These are phyloP conservation scores for Labeo catla DNA, from an alignment of 2,113 vertebrate genomes.

Conservation along the genomic window DNA sequence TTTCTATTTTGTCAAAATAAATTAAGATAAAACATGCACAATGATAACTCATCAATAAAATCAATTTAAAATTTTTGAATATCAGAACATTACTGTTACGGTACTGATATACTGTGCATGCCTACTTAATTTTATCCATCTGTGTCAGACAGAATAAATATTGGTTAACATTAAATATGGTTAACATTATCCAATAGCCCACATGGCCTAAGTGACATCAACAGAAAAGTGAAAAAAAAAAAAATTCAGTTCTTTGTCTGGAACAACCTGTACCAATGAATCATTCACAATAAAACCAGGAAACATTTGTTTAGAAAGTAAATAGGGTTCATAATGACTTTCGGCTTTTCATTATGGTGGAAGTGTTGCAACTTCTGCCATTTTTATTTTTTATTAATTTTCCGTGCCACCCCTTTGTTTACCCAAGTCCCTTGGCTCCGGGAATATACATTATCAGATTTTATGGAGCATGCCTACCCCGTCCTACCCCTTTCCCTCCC, in stretches of 20 bases:
- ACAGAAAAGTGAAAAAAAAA: not conserved
- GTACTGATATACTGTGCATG: not conserved
- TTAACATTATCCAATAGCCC: not conserved
- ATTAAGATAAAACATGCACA: not conserved
- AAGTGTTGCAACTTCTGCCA: not conserved
- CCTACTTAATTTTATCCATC: not conserved
- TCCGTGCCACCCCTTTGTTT: slow-evolving; percentile 38
- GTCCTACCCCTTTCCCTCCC: not conserved
- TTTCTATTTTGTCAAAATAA: not conserved
- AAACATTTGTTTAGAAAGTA: not conserved
- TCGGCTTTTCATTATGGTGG: not conserved
- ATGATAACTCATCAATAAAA: not conserved
- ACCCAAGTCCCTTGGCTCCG: slow-evolving; percentile 31
- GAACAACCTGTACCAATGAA: not conserved
- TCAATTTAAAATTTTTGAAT: no score
- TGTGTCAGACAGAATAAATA: not conserved
- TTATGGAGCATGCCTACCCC: slow-evolving; percentile 41
- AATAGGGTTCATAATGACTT: not conserved
- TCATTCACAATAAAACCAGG: slow-evolving; percentile 8
- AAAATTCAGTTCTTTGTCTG: not conserved
- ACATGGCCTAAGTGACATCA: not conserved
- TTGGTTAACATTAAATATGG: not conserved
- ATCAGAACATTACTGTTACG: not conserved
- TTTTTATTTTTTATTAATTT: slow-evolving; percentile 20
- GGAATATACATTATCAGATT: slow-evolving; percentile 35